A percentile compares a stretch with the other conserved stretches of the same genome.
Evolutionary conservation across 2,888 invertebrate genomes (phyloP).

Genomic region (Scaptodrosophila latifasciaeformis): DNA sequence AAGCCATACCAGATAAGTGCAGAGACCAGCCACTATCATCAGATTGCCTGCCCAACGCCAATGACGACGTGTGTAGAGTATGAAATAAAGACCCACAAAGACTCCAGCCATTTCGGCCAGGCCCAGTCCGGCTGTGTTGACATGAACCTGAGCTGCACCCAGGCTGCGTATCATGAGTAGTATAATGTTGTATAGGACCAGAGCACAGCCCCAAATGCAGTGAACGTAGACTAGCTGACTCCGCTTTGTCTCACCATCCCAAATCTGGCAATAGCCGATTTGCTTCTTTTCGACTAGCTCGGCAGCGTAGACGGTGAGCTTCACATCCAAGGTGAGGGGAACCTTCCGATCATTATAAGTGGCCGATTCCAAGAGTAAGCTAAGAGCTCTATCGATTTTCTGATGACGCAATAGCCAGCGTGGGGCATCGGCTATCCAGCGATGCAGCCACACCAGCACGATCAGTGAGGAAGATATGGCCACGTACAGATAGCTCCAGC

Average conservation of each 20-base stretch:
- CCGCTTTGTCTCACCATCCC: slow-evolving; percentile 70
- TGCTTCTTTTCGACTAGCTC: slow-evolving; percentile 35
- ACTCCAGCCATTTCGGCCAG: slow-evolving; percentile 73
- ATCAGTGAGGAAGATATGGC: slow-evolving; percentile 74
- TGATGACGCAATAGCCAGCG: slow-evolving; percentile 73
- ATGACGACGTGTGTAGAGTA: slow-evolving; percentile 70
- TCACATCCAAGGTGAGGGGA: slow-evolving; percentile 70
- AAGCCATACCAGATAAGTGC: slow-evolving; percentile 70
- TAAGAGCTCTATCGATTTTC: slow-evolving; percentile 66
- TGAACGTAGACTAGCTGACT: slow-evolving; percentile 65
- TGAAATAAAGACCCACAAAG: slow-evolving; percentile 71
- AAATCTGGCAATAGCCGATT: slow-evolving; percentile 65
- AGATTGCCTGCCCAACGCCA: slow-evolving; percentile 73
- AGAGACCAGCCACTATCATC: slow-evolving; percentile 61
- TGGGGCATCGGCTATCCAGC: slow-evolving; percentile 75
- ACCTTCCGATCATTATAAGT: slow-evolving; percentile 72
- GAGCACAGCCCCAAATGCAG: slow-evolving; percentile 71
- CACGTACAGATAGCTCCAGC: slow-evolving; percentile 75
- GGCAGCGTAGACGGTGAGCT: slow-evolving; percentile 62
- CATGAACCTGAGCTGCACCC: slow-evolving; percentile 72
- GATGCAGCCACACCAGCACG: slow-evolving; percentile 72
- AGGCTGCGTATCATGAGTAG: slow-evolving; percentile 74
- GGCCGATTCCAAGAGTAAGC: slow-evolving; percentile 71
- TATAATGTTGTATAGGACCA: slow-evolving; percentile 73
- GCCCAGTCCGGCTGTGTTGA: slow-evolving; percentile 74